These are phyloP conservation scores for Brachionus rotundiformis DNA, from an alignment of 1,140 invertebrate genomes.

Conservation along the genomic window DNA sequence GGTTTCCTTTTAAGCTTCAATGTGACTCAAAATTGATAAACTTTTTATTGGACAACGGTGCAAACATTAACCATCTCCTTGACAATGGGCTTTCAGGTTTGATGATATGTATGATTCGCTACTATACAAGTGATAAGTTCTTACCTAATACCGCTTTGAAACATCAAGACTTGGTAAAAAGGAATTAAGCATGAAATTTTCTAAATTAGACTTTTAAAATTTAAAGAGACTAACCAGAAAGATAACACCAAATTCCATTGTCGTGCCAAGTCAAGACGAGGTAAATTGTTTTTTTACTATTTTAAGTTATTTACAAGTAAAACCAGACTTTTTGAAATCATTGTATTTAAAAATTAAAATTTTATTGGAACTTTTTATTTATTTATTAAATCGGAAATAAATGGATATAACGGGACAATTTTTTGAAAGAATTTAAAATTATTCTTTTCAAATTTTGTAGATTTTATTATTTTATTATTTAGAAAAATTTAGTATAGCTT, in stretches of 20 bases:
- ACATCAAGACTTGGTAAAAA: conserved; percentile 39
- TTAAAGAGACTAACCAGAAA: conserved; percentile 34
- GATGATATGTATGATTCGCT: conserved; percentile 60
- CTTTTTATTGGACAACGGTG: conserved; percentile 61
- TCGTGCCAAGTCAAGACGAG: conserved; percentile 38
- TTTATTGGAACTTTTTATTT: too few relatives aligned
- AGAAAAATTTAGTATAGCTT: too few relatives aligned
- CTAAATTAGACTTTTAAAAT: neutral
- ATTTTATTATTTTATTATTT: too few relatives aligned
- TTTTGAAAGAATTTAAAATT: too few relatives aligned
- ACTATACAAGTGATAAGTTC: conserved; percentile 61
- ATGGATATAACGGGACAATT: too few relatives aligned
- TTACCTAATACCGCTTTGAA: conserved; percentile 56
- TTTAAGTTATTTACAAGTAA: neutral
- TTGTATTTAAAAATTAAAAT: too few relatives aligned
- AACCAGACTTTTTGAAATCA: neutral
- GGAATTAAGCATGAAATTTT: neutral
- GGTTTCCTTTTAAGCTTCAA: neutral
- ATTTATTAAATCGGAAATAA: too few relatives aligned
- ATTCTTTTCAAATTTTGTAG: too few relatives aligned
- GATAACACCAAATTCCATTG: neutral
- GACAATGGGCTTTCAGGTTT: conserved; percentile 62
- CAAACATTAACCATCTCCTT: conserved; percentile 62
- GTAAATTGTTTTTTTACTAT: neutral
- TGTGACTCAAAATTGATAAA: conserved; percentile 56